Conservation (phyloP, 2,797 vertebrate species). For the Anguilla pacifica region DNA sequence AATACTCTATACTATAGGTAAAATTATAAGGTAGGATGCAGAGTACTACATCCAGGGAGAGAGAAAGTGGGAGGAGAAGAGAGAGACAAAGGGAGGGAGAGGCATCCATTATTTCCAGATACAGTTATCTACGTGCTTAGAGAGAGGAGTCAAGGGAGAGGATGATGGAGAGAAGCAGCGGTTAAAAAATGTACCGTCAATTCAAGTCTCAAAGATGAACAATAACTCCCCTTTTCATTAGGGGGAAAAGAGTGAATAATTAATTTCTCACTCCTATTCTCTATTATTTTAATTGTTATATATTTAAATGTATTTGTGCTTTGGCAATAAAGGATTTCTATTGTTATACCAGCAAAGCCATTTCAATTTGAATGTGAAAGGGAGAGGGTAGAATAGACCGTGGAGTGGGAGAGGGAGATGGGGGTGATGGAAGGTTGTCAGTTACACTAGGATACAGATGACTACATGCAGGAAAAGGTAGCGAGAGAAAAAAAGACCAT, state of each 20-base stretch:
- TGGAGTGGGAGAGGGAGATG: not conserved
- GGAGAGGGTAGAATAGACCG: not conserved
- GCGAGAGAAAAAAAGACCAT: not conserved
- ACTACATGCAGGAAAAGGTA: not conserved
- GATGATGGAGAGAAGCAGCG: no score
- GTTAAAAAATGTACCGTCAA: no score
- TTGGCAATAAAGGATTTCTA: not conserved
- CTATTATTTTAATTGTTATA: no score
- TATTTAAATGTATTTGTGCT: no score
- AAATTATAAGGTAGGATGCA: not conserved
- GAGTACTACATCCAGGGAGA: not conserved
- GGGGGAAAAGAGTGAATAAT: no score
- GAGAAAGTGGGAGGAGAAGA: not conserved
- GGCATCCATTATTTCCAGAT: no score
- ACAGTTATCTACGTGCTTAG: no score
- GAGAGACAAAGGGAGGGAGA: no score
- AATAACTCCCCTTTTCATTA: no score
- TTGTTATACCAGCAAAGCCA: not conserved
- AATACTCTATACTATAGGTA: not conserved
- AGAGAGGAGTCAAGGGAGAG: no score
- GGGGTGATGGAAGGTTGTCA: not conserved
- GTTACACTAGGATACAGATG: not conserved
- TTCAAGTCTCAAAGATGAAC: no score
- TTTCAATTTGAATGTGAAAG: not conserved
- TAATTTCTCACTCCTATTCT: no score